Evolutionary conservation across 2,113 vertebrate species (phyloP).

Genomic region (Sardina pilchardus): DNA sequence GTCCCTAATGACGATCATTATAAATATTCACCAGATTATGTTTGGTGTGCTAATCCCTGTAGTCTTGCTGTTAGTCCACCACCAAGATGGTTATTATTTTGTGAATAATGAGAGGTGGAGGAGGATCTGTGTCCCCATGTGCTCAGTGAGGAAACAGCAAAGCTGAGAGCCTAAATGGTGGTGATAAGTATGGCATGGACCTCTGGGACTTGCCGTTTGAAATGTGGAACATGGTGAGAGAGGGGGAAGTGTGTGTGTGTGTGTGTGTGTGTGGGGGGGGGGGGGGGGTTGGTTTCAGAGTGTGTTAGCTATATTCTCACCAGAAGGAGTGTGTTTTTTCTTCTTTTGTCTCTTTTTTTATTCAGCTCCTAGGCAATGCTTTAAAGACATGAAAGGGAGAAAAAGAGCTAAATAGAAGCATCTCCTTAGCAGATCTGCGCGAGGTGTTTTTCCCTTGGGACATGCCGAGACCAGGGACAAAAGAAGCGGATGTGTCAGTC

Average conservation of each 20-base stretch:
- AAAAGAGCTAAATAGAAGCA: neutral
- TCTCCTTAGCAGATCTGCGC: neutral
- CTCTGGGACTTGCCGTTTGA: slow-evolving; percentile 37
- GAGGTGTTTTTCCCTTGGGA: neutral
- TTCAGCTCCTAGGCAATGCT: neutral
- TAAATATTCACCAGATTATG: slow-evolving; percentile 51
- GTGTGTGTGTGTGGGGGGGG: neutral
- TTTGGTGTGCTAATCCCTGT: slow-evolving; percentile 48
- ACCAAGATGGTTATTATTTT: slow-evolving; percentile 58
- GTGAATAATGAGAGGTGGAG: slow-evolving; percentile 61
- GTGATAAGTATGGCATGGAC: slow-evolving; percentile 62
- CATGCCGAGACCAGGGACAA: neutral
- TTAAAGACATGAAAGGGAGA: neutral
- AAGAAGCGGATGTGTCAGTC: slow-evolving; percentile 15
- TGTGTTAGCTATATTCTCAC: slow-evolving; percentile 26
- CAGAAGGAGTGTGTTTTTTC: slow-evolving; percentile 31
- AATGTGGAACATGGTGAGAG: slow-evolving; percentile 33
- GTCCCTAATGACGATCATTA: slow-evolving; percentile 44
- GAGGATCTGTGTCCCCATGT: slow-evolving; percentile 55
- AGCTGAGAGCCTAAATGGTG: slow-evolving; percentile 54
- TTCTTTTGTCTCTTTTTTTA: neutral
- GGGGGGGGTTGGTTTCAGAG: neutral
- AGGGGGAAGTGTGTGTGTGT: neutral
- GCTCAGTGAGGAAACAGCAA: slow-evolving; percentile 48
- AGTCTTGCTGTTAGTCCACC: slow-evolving; percentile 49